These are phyloP conservation scores for Dicrostonyx torquatus DNA, from an alignment of 2,797 vertebrate genomes.

Conservation along the genomic window DNA sequence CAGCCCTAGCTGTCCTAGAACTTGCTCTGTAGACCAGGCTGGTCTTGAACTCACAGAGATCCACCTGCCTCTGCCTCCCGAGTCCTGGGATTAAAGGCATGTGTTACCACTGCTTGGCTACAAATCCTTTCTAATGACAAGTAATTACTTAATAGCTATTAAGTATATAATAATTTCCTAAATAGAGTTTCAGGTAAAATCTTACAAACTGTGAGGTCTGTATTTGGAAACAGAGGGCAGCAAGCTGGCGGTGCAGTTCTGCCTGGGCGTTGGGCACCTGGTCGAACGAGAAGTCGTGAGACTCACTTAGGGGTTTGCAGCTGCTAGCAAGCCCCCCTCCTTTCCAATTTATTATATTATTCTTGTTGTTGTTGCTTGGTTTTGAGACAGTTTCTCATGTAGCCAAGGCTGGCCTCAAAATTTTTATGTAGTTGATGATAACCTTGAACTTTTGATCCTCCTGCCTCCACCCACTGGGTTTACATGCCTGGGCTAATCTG, in stretches of 20 bases:
- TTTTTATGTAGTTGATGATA: background rate
- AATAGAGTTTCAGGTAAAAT: constrained; percentile 22
- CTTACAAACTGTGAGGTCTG: constrained; percentile 18
- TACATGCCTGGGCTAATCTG: background rate
- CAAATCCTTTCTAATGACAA: constrained; percentile 34
- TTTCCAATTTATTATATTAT: background rate
- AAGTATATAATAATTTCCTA: background rate
- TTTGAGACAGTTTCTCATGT: background rate
- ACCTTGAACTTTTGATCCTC: background rate
- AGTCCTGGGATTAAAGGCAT: too few species aligned
- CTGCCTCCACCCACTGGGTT: background rate
- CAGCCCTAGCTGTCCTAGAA: too few species aligned
- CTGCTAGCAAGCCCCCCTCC: background rate
- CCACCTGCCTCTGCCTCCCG: too few species aligned
- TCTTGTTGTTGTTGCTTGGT: background rate
- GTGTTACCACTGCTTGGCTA: too few species aligned
- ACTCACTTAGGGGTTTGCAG: background rate
- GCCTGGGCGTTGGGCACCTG: background rate
- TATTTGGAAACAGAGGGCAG: constrained; percentile 56
- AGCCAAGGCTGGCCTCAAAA: background rate
- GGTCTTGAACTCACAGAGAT: too few species aligned
- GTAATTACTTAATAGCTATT: constrained; percentile 39
- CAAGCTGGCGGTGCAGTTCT: background rate
- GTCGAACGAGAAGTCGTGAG: background rate
- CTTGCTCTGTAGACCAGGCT: too few species aligned